Percentiles rank a stretch among this genome's conserved stretches.
Evolutionary conservation across 2,888 invertebrate species (phyloP).

Genomic region (Toxonevra muliebris): DNA sequence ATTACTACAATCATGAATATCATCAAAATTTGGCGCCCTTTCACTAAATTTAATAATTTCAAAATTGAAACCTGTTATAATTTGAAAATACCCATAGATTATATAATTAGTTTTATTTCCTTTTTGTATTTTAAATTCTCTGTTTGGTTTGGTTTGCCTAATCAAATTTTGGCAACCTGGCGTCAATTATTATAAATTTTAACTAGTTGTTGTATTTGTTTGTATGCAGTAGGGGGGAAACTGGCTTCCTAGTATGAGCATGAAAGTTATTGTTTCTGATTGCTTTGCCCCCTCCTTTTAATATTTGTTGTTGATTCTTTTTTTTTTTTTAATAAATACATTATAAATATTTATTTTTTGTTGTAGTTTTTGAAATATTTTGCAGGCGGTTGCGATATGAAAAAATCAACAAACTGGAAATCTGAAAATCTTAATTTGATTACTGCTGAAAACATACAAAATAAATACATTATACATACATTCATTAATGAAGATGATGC

Average conservation of each 20-base stretch:
- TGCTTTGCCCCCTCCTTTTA: not conserved
- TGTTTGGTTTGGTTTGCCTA: not conserved
- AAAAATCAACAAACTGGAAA: not conserved
- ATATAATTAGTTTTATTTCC: slow-evolving; percentile 1
- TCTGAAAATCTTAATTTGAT: slow-evolving; percentile 13
- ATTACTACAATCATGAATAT: too few species aligned
- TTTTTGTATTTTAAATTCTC: not conserved
- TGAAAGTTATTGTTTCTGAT: not conserved
- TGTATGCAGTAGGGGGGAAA: not conserved
- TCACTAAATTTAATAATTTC: slow-evolving; percentile 4
- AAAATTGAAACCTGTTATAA: slow-evolving; percentile 13
- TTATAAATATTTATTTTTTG: too few species aligned
- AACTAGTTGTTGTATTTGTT: not conserved
- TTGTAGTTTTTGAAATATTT: too few species aligned
- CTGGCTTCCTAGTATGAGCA: not conserved
- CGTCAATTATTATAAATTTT: too few species aligned
- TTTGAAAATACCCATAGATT: too few species aligned
- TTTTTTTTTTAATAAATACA: too few species aligned
- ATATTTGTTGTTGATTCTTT: too few species aligned
- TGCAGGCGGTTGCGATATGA: too few species aligned
- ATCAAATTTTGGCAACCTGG: too few species aligned
- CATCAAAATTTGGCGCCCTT: not conserved
- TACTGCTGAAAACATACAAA: not conserved
- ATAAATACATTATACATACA: too few species aligned
- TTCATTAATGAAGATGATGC: too few species aligned